Conservation (phyloP, 2,797 vertebrate genomes). For the Lepilemur ruficaudatus region DNA sequence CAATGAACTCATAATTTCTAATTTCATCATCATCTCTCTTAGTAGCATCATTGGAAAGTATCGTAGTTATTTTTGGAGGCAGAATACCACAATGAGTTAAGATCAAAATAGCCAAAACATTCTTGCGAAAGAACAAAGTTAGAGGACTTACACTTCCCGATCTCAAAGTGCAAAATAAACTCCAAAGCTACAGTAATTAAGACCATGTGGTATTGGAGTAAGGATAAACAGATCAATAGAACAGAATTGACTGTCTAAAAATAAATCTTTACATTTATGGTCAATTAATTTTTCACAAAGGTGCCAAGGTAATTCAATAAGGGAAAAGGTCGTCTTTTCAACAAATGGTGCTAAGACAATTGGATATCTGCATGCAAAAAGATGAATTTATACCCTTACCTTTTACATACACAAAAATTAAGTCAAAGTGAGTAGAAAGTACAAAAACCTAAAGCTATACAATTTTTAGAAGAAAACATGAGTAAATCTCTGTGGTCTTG, state of each 20-base stretch:
- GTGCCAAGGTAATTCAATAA: not conserved
- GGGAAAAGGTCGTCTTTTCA: not conserved
- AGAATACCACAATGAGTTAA: not conserved
- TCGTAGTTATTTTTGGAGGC: slow-evolving; percentile 39
- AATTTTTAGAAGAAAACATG: not conserved
- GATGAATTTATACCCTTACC: not conserved
- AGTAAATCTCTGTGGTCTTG: not conserved
- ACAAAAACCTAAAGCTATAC: not conserved
- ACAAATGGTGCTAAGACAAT: not conserved
- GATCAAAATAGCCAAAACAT: not conserved
- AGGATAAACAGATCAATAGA: not conserved
- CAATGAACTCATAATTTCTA: not conserved
- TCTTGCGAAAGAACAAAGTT: not conserved
- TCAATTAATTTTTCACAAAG: slow-evolving; percentile 12
- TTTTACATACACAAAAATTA: not conserved
- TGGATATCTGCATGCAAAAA: not conserved
- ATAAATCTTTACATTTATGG: not conserved
- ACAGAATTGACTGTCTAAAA: not conserved
- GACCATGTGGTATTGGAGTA: not conserved
- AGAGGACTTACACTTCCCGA: not conserved
- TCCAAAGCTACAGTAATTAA: not conserved
- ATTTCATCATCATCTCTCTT: not conserved
- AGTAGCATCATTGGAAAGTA: slow-evolving; percentile 1
- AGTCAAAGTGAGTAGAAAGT: not conserved
- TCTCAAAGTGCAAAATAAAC: not conserved